Base-by-base conservation (phyloP, 2,113 vertebrate species). In the Tachycineta bicolor region DNA sequence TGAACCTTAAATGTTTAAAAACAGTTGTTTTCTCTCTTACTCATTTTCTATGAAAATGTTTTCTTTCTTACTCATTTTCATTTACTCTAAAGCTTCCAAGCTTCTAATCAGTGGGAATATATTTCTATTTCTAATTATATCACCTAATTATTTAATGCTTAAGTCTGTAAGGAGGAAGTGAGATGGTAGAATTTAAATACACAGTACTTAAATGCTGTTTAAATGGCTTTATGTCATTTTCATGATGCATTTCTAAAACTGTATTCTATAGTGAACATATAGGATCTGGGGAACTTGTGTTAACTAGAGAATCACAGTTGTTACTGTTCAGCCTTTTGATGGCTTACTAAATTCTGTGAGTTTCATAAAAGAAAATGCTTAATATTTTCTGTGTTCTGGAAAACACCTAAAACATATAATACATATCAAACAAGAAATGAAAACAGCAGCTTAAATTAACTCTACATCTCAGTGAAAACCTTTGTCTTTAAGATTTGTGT, bases 241-340 rank as follows among this genome's bases (percentile, higher is more conserved):
- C 13, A 44, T 68, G 6, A 64, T 10, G 14, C 6, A n/a, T 65
- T 80, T 43, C 19, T 74, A 64, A 50, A 79, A 67, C 41, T 39
- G 10, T 21, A 2, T 26, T 43, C 5, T 47, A n/a, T 29, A 46
- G 24, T 1, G 1, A 47, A 24, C 4, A 12, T 28, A 39, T 4
- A 17, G 39, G 16, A 41, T 10, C 12, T 47, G 9, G 5, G 19
- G 4, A 70, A 39, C 21, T 29, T 25, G 3, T 20, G 12, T 34
- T 22, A 21, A 31, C 19, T 65, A 58, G 9, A 7, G 22, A 91
- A 53, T 11, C 11, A 34, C 11, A 19, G 10, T 43, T 86, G 43
- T 26, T 47, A 55, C 24, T 39, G 12, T 26, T 82, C 12, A 47
- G 3, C 39, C 49, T 82, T 88, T 52, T 29, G 21, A 56, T 6